Percentiles rank a stretch among this genome's conserved stretches.
These are phyloP conservation scores for Gymnocypris eckloni DNA, from an alignment of 2,797 vertebrate genomes.

Conservation along the genomic window DNA sequence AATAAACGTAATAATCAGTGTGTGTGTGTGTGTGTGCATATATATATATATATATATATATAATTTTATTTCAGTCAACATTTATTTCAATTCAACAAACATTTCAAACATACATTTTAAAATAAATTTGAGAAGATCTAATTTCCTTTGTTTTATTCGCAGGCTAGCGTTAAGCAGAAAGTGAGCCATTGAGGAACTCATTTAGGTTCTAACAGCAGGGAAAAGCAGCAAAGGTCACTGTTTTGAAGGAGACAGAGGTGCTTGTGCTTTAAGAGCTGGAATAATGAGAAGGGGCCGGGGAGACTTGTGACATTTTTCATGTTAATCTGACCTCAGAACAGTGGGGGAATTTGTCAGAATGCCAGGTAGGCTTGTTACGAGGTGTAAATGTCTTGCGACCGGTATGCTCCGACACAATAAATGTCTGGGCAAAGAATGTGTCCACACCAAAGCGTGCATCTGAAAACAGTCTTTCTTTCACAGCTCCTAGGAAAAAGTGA, in stretches of 20 bases:
- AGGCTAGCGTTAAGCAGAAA: constrained; percentile 2
- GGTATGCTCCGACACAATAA: constrained; percentile 59
- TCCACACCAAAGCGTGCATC: constrained; percentile 26
- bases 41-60: no score
- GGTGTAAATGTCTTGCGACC: constrained; percentile 60
- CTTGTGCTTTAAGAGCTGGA: constrained; percentile 33
- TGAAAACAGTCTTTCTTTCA: constrained; percentile 6
- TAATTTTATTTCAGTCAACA: not conserved
- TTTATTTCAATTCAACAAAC: not conserved
- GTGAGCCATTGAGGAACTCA: not conserved
- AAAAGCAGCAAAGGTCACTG: constrained; percentile 17
- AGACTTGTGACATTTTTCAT: constrained; percentile 46
- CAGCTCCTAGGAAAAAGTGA: not conserved
- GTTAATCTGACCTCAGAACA: constrained; percentile 35
- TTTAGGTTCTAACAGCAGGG: not conserved
- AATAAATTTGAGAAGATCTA: not conserved
- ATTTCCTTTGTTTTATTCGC: not conserved
- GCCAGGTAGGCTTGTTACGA: constrained; percentile 54
- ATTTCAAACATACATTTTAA: not conserved
- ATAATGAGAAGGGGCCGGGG: constrained; percentile 20
- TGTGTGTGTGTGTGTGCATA: no score
- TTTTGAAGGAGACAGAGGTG: constrained; percentile 20
- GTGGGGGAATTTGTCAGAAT: constrained; percentile 32
- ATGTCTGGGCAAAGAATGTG: constrained; percentile 60
- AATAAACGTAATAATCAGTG: no score